Conservation (phyloP, 2,113 vertebrate species). For the Diadophis punctatus region DNA sequence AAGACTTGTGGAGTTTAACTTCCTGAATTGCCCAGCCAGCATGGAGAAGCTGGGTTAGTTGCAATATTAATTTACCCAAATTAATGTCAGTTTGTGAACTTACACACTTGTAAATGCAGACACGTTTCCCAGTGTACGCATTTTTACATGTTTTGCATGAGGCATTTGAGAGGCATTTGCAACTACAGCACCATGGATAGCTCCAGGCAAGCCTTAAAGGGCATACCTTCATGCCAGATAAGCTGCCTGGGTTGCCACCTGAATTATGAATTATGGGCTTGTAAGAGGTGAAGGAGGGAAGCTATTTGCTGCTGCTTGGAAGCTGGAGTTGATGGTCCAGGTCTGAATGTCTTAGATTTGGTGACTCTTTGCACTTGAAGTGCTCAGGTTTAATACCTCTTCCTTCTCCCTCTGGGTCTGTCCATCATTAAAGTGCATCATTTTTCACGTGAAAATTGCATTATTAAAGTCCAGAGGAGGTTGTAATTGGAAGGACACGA, state of each 20-base stretch:
- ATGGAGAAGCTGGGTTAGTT: not conserved
- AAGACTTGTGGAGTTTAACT: not conserved
- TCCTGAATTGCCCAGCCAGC: not conserved
- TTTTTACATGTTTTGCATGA: not conserved
- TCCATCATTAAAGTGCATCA: not conserved
- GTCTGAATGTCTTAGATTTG: not conserved
- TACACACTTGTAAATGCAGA: not conserved
- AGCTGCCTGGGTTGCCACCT: not conserved
- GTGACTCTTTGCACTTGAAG: not conserved
- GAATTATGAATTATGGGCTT: not conserved
- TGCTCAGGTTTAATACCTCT: not conserved
- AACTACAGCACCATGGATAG: not conserved
- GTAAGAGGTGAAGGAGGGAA: not conserved
- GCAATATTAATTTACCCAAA: not conserved
- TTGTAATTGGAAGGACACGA: not conserved
- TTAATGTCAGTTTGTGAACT: not conserved
- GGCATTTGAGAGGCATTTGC: not conserved
- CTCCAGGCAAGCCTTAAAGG: not conserved
- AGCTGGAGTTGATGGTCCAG: not conserved
- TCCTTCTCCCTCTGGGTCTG: not conserved
- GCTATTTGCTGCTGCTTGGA: not conserved
- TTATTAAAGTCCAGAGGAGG: not conserved
- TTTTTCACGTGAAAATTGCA: not conserved
- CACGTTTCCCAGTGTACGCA: not conserved
- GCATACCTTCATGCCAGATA: not conserved